phyloP scores from a whole-genome alignment of 1,140 invertebrate species.

The Globodera rostochiensis region DNA sequence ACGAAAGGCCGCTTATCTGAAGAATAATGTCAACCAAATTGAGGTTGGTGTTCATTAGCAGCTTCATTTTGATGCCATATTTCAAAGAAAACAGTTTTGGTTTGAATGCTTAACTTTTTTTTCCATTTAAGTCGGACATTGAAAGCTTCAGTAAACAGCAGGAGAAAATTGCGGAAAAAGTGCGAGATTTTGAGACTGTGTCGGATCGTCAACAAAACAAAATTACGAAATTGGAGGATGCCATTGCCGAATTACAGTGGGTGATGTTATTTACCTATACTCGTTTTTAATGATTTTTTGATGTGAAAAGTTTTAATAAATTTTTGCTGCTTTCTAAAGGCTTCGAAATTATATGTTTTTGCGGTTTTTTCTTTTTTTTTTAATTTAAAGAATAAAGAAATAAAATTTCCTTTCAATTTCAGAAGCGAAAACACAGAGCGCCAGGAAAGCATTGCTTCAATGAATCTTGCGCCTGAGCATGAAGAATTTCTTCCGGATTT shows the following conservation, averaged over 20 bases:
- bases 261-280: not conserved
- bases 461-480: not conserved
- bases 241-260: not conserved
- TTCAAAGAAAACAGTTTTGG: not conserved
- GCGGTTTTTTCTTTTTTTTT: too few relatives aligned
- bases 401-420: not conserved
- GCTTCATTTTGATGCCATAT: not conserved
- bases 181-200: not conserved
- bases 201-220: not conserved
- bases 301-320: too few relatives aligned
- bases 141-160: constrained; percentile 7
- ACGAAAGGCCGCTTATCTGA: constrained; percentile 3
- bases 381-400: too few relatives aligned
- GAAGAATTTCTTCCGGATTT: constrained; percentile 29
- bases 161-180: not conserved
- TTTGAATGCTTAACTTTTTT: not conserved
- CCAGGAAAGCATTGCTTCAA: constrained; percentile 9
- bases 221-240: not conserved
- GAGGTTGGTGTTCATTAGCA: not conserved
- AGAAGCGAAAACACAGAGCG: not conserved
- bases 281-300: too few relatives aligned
- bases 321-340: too few relatives aligned
- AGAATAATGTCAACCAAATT: constrained; percentile 22
- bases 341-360: too few relatives aligned
- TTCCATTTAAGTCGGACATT: constrained; percentile 15